Percentiles rank a stretch among this genome's conserved stretches.
These are phyloP conservation scores for Melanostoma mellinum DNA, from an alignment of 2,888 invertebrate species.

Conservation along the genomic window DNA sequence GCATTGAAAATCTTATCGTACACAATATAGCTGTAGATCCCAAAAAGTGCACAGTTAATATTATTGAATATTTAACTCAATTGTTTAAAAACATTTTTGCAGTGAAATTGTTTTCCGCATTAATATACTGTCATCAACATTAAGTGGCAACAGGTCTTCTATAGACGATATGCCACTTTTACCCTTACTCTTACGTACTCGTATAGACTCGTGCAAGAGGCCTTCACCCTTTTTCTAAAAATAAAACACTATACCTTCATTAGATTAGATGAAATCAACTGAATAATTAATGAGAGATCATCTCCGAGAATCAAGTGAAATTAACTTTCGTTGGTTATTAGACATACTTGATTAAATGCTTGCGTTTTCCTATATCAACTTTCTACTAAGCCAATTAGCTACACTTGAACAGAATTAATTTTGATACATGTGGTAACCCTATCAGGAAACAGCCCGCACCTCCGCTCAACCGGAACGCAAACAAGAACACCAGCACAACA, in stretches of 20 bases:
- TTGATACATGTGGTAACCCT: slow-evolving; percentile 54
- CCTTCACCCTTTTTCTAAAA: neutral
- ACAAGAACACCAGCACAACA: slow-evolving; percentile 11
- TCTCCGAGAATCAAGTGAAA: slow-evolving; percentile 11
- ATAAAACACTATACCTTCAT: neutral
- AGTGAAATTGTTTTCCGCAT: too few relatives aligned
- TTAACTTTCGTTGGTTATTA: slow-evolving; percentile 23
- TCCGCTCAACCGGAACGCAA: slow-evolving; percentile 37
- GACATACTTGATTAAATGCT: slow-evolving; percentile 26
- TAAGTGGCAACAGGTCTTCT: too few relatives aligned
- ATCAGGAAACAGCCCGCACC: slow-evolving; percentile 59
- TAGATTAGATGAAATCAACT: slow-evolving; percentile 23
- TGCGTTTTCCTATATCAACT: slow-evolving; percentile 20
- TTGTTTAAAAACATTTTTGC: too few relatives aligned
- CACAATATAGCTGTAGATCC: too few relatives aligned
- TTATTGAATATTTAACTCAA: too few relatives aligned
- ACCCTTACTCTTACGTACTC: too few relatives aligned
- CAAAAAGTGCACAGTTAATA: too few relatives aligned
- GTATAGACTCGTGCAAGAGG: neutral
- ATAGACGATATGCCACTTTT: too few relatives aligned
- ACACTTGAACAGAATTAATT: slow-evolving; percentile 38
- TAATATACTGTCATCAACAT: too few relatives aligned
- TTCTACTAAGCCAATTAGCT: slow-evolving; percentile 47
- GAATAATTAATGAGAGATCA: slow-evolving; percentile 25
- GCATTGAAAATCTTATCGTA: too few relatives aligned